Evolutionary conservation across 2,113 vertebrate genomes (phyloP).

Genomic region (Castor canadensis): DNA sequence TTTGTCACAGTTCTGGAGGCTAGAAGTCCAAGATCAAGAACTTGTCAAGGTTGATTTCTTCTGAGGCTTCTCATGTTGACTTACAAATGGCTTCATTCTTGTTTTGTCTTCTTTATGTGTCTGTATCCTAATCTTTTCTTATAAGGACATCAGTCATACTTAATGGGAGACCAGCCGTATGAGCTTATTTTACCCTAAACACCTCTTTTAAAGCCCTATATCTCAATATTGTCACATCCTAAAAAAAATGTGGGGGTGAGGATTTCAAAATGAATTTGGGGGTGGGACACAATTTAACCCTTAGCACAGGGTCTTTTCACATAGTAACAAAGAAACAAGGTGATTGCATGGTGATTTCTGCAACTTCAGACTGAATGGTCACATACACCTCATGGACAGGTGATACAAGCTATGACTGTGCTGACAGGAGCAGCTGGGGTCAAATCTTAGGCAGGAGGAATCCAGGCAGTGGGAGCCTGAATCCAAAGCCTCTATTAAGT

Average conservation of each 20-base stretch:
- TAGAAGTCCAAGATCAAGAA: background rate
- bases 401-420: background rate
- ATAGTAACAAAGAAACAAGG: background rate
- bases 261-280: background rate
- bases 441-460: background rate
- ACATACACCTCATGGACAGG: background rate
- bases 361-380: background rate
- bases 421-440: background rate
- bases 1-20: background rate
- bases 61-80: background rate
- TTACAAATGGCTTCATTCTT: background rate
- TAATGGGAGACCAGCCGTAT: background rate
- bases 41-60: background rate
- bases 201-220: background rate
- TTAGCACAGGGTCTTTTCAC: background rate
- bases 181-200: background rate
- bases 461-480: background rate
- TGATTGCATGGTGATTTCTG: background rate
- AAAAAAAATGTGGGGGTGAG: background rate
- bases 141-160: background rate
- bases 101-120: background rate
- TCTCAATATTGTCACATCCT: background rate
- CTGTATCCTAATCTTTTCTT: background rate
- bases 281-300: background rate
- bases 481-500: background rate